Evolutionary conservation across 2,888 invertebrate genomes (phyloP).

Genomic region (Athrips mouffetella): DNA sequence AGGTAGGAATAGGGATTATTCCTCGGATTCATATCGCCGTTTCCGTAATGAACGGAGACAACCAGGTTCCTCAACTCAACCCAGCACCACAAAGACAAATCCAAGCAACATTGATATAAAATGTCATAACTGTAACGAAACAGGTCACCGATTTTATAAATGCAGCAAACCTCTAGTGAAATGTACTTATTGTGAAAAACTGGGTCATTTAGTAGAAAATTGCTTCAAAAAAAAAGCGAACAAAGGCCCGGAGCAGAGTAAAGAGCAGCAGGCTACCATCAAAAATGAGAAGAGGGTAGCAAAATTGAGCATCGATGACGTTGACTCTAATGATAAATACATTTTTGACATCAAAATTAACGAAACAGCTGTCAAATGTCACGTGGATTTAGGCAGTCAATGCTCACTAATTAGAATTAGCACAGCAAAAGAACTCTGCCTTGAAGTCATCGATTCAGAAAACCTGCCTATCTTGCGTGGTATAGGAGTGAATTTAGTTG

Average conservation of each 20-base stretch:
- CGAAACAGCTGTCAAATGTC: slow-evolving; percentile 3
- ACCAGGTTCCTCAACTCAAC: no score
- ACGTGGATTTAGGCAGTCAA: slow-evolving; percentile 24
- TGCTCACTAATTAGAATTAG: slow-evolving; percentile 16
- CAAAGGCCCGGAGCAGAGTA: background rate
- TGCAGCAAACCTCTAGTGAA: slow-evolving; percentile 11
- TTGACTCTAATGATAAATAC: slow-evolving; percentile 20
- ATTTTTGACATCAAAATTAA: slow-evolving; percentile 13
- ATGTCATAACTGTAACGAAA: slow-evolving; percentile 14
- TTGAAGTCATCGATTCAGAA: background rate
- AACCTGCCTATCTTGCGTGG: slow-evolving; percentile 17
- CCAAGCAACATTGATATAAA: background rate
- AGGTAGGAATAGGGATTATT: background rate
- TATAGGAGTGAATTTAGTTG: slow-evolving; percentile 13
- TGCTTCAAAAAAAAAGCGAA: background rate
- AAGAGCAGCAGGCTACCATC: background rate
- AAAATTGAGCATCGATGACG: no score
- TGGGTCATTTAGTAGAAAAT: slow-evolving; percentile 10
- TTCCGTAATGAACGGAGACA: background rate
- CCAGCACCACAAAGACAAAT: background rate
- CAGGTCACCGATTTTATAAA: slow-evolving; percentile 11
- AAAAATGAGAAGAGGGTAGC: background rate
- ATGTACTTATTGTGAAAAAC: slow-evolving; percentile 11
- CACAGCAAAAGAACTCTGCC: slow-evolving; percentile 1
- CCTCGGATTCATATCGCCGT: background rate